Conservation (phyloP, 2,113 vertebrate genomes). For the Tetrao urogallus region DNA sequence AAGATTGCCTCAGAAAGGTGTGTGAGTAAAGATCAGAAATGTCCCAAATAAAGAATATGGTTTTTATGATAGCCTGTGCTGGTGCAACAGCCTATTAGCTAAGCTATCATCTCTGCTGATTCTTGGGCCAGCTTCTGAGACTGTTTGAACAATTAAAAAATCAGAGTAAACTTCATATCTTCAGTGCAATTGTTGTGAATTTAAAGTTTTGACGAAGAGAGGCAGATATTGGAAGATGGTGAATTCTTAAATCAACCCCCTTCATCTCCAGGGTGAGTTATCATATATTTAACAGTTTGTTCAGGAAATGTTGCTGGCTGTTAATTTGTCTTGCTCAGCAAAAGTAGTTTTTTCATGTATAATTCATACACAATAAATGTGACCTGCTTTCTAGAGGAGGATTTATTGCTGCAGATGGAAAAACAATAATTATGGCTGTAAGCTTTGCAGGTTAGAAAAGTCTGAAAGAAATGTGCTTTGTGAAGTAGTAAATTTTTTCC, state of each 20-base stretch:
- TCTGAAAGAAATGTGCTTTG: conserved; percentile 45
- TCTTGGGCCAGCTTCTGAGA: background rate
- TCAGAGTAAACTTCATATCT: background rate
- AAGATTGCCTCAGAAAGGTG: background rate
- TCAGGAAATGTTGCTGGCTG: conserved; percentile 41
- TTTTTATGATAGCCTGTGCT: background rate
- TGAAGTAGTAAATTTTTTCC: conserved; percentile 49
- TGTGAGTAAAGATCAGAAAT: background rate
- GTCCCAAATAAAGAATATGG: background rate
- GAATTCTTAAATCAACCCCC: background rate
- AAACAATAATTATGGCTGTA: conserved; percentile 32
- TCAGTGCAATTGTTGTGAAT: background rate
- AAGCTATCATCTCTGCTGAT: background rate
- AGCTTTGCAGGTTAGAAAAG: conserved; percentile 54
- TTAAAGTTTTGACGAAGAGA: background rate
- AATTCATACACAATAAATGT: conserved; percentile 9
- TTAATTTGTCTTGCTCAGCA: background rate
- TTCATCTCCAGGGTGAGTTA: conserved; percentile 15
- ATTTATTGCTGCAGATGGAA: conserved; percentile 60
- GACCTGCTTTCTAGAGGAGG: background rate
- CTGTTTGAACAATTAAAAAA: background rate
- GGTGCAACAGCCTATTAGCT: background rate
- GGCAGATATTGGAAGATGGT: background rate
- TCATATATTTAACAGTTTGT: background rate
- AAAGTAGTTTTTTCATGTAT: conserved; percentile 9